phyloP scores from a whole-genome alignment of 2,797 vertebrate genomes.

The Sebastolobus altivelis region DNA sequence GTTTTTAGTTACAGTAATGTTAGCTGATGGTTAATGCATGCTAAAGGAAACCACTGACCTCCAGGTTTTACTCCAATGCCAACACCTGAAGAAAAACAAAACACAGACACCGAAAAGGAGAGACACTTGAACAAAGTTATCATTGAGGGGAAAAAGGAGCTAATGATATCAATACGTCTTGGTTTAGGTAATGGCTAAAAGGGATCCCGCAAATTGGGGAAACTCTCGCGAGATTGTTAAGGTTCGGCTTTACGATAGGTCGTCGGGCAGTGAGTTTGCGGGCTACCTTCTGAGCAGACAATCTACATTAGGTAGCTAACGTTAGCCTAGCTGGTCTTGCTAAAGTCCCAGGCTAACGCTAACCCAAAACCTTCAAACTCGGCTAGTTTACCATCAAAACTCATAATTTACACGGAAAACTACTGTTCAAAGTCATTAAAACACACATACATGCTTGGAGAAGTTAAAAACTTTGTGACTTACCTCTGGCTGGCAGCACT shows the following conservation, averaged over 20 bases:
- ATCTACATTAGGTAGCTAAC: background rate
- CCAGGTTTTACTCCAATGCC: slow-evolving; percentile 71
- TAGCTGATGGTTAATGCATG: background rate
- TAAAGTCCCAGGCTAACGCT: background rate
- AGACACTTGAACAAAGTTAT: background rate
- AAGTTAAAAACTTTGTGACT: background rate
- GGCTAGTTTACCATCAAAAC: background rate
- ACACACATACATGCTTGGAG: background rate
- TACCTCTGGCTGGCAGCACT: slow-evolving; percentile 75
- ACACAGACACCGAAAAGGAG: background rate
- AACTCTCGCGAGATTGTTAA: too few relatives aligned
- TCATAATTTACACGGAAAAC: background rate
- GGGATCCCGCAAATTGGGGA: too few relatives aligned
- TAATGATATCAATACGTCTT: background rate
- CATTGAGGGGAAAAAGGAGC: background rate
- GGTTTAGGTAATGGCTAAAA: background rate
- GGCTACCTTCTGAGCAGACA: too few relatives aligned
- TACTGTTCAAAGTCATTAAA: background rate
- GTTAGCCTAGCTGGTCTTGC: background rate
- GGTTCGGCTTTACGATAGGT: too few relatives aligned
- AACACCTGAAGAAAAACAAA: slow-evolving; percentile 51
- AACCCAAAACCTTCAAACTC: background rate
- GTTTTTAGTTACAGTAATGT: background rate
- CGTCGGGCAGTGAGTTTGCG: too few relatives aligned
- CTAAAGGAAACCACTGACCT: slow-evolving; percentile 60